Evolutionary conservation across 2,797 vertebrate genomes (phyloP), one percentile per base, ranked within the genome.

Genomic region (Dryobates pubescens): DNA sequence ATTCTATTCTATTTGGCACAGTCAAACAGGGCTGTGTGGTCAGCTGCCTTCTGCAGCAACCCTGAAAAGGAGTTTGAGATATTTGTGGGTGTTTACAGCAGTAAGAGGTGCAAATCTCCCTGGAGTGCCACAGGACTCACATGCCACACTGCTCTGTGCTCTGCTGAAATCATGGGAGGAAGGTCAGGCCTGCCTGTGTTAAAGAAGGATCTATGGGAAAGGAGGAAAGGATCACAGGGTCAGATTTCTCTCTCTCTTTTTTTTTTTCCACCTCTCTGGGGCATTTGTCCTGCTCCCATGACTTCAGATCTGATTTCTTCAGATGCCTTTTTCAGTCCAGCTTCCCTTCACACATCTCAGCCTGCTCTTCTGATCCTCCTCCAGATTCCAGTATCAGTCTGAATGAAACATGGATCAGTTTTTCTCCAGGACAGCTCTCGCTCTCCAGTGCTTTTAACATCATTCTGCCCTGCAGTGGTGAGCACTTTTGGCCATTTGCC

Each of bases 221-320:
- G 80, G 29, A 95, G 95, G 57, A 95, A 91, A 92, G 77, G 89
- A 88, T 93, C 89, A 73, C 6, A 22, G 49, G 90, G 83, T 96
- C 80, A 91, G 61, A 77, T 82, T 95, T 84, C 71, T 91, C 41
- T 43, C 41, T 41, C 41, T 41, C 27, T 90, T 90, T 93, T 95
- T 85, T 88, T 78, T 16, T 43, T 43, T 43, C 41, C 80, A 89
- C 77, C 43, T 91, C 95, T 95, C 91, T 81, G 61, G 87, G 89
- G 91, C 74, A 95, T 94, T 95, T 49, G 27, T 92, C 67, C 71
- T 91, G 77, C 96, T 95, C 87, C 80, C 85, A 93, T 94, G 89
- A 94, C 93, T 94, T 95, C 88, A 95, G 59, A 94, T 94, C 75
- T 89, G 79, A 91, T 92, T 94, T 94, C 91, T 92, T 95, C 73